Base-by-base conservation (phyloP, 1,140 invertebrate genomes). In the Drosophila ohnishii region DNA sequence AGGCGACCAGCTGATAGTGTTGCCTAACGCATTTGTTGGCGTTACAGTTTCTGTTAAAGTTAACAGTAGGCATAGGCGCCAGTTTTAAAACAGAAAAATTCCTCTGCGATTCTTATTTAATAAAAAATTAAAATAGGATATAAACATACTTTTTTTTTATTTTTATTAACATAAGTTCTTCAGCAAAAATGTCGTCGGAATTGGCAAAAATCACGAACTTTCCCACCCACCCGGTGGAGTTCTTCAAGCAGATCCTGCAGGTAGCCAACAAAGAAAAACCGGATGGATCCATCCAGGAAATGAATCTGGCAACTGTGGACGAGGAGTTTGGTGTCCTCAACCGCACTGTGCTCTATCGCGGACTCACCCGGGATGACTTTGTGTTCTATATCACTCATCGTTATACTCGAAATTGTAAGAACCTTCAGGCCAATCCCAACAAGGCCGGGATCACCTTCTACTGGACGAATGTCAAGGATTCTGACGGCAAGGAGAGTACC, bases 271-370 rank as follows among this genome's bases (percentile, higher is more conserved):
- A 62, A 0, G 48, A 32, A 13, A 50, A 61, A 0, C 39, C 56
- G 2, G 35, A 65, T 11, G 19, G 40, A 0, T 42, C 30, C 10
- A 3, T 67, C 0, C 47, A 57, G 30, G 65, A 67, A 8, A 91
- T 91, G 87, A 91, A 88, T 58, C 42, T 91, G 55, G 90, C 90
- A 30, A 90, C 90, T 11, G 14, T 88, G 8, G 85, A 91, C 53
- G 61, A 75, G 16, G 87, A 89, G 47, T 88, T 73, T 34, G 82
- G 75, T 7, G 77, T 91, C 8, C 74, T 91, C 22, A 91, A 91
- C 16, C 90, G 90, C 0, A 79, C 79, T 0, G 90, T 91, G 9
- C 13, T 91, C 0, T 91, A 84, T 64, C 82, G 90, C 0, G 90
- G 90, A 2, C 64, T 86, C 9, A 70, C 73, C 37, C 16, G 39